A percentile compares a stretch with the other conserved stretches of the same genome.
phyloP scores from a whole-genome alignment of 2,113 vertebrate species.

The Pituophis catenifer region DNA sequence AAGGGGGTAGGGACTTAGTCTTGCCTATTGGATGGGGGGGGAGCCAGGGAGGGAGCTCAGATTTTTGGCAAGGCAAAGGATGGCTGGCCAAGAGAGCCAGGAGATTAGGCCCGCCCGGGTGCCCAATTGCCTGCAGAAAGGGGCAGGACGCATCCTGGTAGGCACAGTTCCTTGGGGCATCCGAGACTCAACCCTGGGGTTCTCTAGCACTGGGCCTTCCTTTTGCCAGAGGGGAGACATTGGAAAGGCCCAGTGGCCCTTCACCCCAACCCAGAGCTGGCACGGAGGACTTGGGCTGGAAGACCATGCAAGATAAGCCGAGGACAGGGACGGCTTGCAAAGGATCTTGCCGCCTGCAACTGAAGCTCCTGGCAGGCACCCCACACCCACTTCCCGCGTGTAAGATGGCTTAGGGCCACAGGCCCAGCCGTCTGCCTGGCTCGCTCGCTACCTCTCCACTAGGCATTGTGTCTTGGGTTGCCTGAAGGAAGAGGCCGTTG shows the following conservation, averaged over 20 bases:
- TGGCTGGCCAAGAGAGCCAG: not conserved
- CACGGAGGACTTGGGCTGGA: not conserved
- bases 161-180: not conserved
- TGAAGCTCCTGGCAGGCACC: not conserved
- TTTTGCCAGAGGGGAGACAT: not conserved
- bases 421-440: not conserved
- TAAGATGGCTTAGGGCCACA: not conserved
- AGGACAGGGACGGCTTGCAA: not conserved
- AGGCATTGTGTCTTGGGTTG: slow-evolving; percentile 12
- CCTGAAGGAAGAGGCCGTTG: slow-evolving; percentile 2
- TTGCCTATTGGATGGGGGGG: not conserved
- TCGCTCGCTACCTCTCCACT: not conserved
- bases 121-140: not conserved
- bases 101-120: not conserved
- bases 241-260: too few relatives aligned
- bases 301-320: not conserved
- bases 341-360: not conserved
- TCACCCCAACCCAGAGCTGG: not conserved
- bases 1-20: not conserved
- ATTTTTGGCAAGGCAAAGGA: not conserved
- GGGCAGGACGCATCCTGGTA: rapidly evolving
- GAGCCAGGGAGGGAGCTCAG: not conserved
- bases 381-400: too few relatives aligned
- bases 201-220: not conserved
- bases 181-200: not conserved